These are phyloP conservation scores for Drosophila atroscutellata DNA, from an alignment of 2,888 invertebrate species.

Conservation along the genomic window DNA sequence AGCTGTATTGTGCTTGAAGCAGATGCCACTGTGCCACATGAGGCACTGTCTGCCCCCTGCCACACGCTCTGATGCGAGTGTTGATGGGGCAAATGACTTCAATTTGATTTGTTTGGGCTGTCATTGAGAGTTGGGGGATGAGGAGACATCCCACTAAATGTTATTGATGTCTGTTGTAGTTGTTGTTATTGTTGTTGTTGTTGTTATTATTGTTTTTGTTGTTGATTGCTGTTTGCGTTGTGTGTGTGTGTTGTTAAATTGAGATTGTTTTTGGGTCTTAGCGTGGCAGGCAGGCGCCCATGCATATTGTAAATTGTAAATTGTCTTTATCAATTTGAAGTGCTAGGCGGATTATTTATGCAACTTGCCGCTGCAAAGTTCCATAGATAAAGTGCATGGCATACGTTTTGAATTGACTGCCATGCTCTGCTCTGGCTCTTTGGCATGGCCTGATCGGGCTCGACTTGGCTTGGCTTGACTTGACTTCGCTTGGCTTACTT, in stretches of 20 bases:
- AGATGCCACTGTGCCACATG: constrained; percentile 68
- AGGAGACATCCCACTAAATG: constrained; percentile 10
- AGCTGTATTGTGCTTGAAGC: constrained; percentile 21
- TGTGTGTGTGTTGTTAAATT: constrained; percentile 61
- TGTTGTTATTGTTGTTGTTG: constrained; percentile 36
- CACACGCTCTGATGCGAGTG: constrained; percentile 41
- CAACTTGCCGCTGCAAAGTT: constrained; percentile 73
- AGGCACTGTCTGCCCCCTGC: constrained; percentile 3
- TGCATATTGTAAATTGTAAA: constrained; percentile 71
- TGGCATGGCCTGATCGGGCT: constrained; percentile 18
- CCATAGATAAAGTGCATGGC: constrained; percentile 71
- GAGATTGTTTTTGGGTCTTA: constrained; percentile 59
- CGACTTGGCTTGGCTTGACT: constrained; percentile 1
- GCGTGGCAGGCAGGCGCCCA: constrained; percentile 39
- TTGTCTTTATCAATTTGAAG: constrained; percentile 81
- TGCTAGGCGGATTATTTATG: constrained; percentile 77
- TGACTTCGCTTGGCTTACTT: constrained; percentile 34
- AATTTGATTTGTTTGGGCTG: constrained; percentile 77
- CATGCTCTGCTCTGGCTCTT: constrained; percentile 3
- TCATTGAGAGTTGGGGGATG: constrained; percentile 17
- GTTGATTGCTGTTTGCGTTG: constrained; percentile 1
- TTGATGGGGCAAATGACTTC: constrained; percentile 78
- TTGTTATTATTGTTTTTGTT: constrained; percentile 41
- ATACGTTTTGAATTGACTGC: constrained; percentile 29
- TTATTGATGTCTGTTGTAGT: constrained; percentile 52